Base-by-base conservation (phyloP, 2,113 vertebrate genomes). In the Zosterops hypoxanthus region DNA sequence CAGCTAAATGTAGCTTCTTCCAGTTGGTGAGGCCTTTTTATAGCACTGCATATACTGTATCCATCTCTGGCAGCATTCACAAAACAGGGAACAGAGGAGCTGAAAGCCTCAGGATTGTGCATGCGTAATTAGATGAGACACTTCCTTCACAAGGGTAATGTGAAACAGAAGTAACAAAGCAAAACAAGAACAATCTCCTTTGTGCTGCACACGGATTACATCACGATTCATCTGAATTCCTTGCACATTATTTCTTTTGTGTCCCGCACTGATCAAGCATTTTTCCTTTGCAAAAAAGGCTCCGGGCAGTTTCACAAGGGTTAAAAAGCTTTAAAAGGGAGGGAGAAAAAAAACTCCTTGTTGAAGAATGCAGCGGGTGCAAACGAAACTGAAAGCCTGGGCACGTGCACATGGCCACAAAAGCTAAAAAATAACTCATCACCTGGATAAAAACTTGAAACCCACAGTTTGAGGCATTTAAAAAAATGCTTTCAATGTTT, bases 141-240 rank as follows among this genome's bases (percentile, higher is more conserved):
- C 65, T 96, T 97, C 92, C 95, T 94, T 81, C 31, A 63, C 36
- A 66, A 79, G 71, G 36, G 41, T 82, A 94, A 96, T 66, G 81
- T 21, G 73, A 82, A 96, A 76, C 83, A 94, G 88, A 85, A 95
- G 85, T 56, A 95, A 95, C 78, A 88, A 91, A 95, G 85, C 91
- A 83, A 90, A 91, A 68, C 80, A 77, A 72, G 73, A 94, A 94
- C 71, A 86, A 84, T 84, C 92, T 88, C 82, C 82, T 95, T 96
- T 95, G 93, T 94, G 80, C 83, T 31, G 60, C 88, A 29, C 49
- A 5, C 25, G 25, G 79, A 93, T 92, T 86, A 84, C 93, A 95
- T 71, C 90, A 88, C 9, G 22, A 82, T 39, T 73, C 80, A 42
- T 24, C 31, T 12, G 6, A 92, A 86, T 82, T 88, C 92, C 57